phyloP scores from a whole-genome alignment of 2,888 invertebrate species.

The Eristalis arbustorum region DNA sequence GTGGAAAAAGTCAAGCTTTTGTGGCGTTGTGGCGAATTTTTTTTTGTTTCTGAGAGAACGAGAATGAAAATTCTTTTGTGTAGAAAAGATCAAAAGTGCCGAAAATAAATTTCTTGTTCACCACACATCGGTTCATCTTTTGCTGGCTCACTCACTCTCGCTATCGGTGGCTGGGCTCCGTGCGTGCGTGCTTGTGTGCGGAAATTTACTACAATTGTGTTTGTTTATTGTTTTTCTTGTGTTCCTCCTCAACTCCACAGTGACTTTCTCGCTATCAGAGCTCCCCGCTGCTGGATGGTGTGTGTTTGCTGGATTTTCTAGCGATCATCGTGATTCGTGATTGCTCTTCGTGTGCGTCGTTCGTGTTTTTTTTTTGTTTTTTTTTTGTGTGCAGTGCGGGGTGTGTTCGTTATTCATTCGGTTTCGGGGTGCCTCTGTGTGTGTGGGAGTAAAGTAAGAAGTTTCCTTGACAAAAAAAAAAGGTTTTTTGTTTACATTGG shows the following conservation, averaged over 20 bases:
- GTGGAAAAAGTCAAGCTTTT: constrained; percentile 9
- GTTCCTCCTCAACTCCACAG: constrained; percentile 2
- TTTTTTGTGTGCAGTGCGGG: neutral
- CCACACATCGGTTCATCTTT: constrained; percentile 10
- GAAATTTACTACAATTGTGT: constrained; percentile 61
- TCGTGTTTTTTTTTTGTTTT: neutral
- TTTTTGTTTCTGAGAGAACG: no score
- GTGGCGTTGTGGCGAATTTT: neutral
- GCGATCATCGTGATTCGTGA: neutral
- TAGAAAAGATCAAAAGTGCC: constrained; percentile 63
- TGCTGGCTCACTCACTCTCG: neutral
- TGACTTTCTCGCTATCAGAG: constrained; percentile 8
- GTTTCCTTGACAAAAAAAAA: neutral
- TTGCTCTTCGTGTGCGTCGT: neutral
- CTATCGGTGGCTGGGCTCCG: neutral
- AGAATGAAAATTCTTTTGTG: constrained; percentile 47
- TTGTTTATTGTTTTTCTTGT: constrained; percentile 64
- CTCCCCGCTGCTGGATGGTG: neutral
- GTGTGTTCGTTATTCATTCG: neutral
- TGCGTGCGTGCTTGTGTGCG: constrained; percentile 27
- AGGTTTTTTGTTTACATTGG: constrained; percentile 30
- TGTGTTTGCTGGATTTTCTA: neutral
- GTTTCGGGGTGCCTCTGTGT: neutral
- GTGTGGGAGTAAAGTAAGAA: neutral
- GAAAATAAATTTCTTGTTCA: constrained; percentile 51